phyloP scores from a whole-genome alignment of 2,888 invertebrate species.

The Caenorhabditis doughertyi region DNA sequence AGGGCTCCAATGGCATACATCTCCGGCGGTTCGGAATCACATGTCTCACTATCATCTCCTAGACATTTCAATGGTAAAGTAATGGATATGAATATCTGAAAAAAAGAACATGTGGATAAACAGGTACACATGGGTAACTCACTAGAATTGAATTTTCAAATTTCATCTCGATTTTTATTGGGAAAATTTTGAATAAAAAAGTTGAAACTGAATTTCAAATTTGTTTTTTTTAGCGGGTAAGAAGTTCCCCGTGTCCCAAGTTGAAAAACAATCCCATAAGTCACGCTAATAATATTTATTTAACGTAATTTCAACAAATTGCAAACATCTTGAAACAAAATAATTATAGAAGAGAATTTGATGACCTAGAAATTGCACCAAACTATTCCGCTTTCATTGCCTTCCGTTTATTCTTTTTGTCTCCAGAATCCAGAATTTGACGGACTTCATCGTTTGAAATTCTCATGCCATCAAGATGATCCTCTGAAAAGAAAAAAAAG shows the following conservation, averaged over 20 bases:
- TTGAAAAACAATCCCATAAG: background rate
- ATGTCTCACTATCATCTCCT: background rate
- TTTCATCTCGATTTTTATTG: background rate
- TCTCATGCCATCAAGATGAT: constrained; percentile 51
- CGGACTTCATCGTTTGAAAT: constrained; percentile 53
- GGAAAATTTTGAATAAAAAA: too few relatives aligned
- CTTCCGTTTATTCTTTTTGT: constrained; percentile 14
- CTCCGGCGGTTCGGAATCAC: background rate
- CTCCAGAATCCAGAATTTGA: constrained; percentile 38
- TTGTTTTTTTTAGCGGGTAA: background rate
- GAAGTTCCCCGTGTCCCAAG: background rate
- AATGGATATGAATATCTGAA: background rate
- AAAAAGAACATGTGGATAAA: background rate
- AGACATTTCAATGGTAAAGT: background rate
- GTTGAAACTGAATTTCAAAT: background rate
- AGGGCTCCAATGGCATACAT: background rate
- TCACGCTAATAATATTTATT: background rate
- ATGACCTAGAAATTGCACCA: background rate
- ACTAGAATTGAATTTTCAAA: constrained; percentile 2
- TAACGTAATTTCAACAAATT: background rate
- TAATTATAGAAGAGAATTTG: too few relatives aligned
- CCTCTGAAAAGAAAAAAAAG: constrained; percentile 42
- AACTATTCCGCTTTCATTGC: constrained; percentile 48
- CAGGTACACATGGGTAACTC: background rate
- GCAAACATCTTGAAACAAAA: background rate